Base-by-base conservation (phyloP, 2,113 vertebrate species). In the Centropus bengalensis region DNA sequence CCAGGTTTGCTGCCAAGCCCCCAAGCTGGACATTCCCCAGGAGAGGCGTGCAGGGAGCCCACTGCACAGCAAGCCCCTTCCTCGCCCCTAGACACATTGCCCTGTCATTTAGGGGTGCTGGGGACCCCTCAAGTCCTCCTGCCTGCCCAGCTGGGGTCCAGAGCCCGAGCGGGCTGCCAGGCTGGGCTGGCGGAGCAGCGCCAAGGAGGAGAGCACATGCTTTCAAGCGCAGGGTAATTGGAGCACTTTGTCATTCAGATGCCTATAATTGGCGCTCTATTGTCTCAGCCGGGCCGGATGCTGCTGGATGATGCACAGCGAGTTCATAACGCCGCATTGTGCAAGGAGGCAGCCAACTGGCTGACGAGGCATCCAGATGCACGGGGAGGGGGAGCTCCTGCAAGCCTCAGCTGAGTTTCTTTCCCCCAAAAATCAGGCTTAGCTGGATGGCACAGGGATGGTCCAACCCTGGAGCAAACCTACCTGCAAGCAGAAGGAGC, bases 171-270 rank as follows among this genome's bases (percentile, higher is more conserved):
- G 3, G 30, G 62, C 60, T 86, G 82, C 59, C 89, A 66, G 69
- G 14, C 49, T 9, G 51, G 47, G 90, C 33, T 64, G 88, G 88
- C 28, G 5, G 36, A 33, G 75, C 30, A 16, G 90, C 12, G 30
- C 27, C 60, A 21, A 55, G 28, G 83, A 79, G 51, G 40, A 64
- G n/a, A 60, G 79, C 92, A 12, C 87, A 20, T 0, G 82, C 74
- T 89, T 45, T 49, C 42, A 12, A 66, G 93, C 82, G 85, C 97
- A 26, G 91, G 95, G 97, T 98, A 98, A 98, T 97, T 95, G 97
- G 97, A 98, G 98, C 96, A 97, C 95, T 98, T 98, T 98, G 98
- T 98, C 98, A 98, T 98, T 97, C 97, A 96, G 94, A 96, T 80
- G 98, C 98, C 97, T 97, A 96, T 93, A 96, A 97, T 91, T 69